Evolutionary conservation across 2,888 invertebrate species (phyloP), one percentile per base, ranked within the genome.

Genomic region (Augochlorella aurata): DNA sequence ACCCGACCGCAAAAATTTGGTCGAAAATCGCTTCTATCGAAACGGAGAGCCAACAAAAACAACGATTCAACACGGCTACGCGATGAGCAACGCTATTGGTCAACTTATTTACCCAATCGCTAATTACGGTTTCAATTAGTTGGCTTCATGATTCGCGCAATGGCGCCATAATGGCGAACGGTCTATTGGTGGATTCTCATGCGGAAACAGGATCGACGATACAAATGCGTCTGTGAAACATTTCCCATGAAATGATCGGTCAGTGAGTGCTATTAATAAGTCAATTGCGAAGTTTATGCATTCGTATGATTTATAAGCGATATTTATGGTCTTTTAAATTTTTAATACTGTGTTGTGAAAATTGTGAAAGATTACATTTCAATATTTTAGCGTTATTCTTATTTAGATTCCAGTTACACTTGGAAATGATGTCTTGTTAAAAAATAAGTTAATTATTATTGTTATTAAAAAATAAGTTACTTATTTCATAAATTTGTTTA

Each of bases 61-160:
- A 66, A 52, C 63, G 9, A 16, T 47, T 67, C 45, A 29, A 58
- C 58, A 24, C 24, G 58, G 14, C 58, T 24, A 7, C 58, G 54
- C 2, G 18, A 44, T 45, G 44, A 24, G 29, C 54, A 47, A 69
- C 45, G 14, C 21, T 0, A 10, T 9, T 29, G n/a, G 21, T 29
- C 58, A 47, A 70, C n/a, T 49, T 63, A 65, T 70, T 65, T 52
- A 24, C 68, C n/a, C 58, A 58, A 68, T 24, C n/a, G 54, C 68
- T 68, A 75, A 75, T 74, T 74, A 54, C n/a, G 12, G 29, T 73
- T 73, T 73, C 49, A 38, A 74, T 67, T 67, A 16, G 74, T 52
- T 47, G 45, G 45, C 29, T 38, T 8, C 21, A 16, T 50, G 49
- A 73, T 52, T 65, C 61, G 50, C 50, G 29, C 44, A 65, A 73